Evolutionary conservation across 2,113 vertebrate species (phyloP), one percentile per base, ranked within the genome.

Genomic region (Cebus imitator): DNA sequence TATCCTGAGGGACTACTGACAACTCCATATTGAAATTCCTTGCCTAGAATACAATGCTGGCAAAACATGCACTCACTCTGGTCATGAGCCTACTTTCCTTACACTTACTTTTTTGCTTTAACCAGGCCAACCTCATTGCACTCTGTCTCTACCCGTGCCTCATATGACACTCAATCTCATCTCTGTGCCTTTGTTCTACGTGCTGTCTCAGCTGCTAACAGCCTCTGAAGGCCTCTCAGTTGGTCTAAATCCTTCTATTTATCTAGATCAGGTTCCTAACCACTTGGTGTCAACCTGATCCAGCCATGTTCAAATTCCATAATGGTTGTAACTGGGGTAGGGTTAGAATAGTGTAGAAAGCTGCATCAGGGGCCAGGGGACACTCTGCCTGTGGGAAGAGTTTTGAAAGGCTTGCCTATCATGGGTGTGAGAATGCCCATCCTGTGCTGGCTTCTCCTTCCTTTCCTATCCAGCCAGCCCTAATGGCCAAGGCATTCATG

Each of bases 371-470:
- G 6, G 27, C 68, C 20, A 84, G 30, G 58, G 37, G 32, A 70
- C 10, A 70, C 66, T 87, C 35, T 58, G 3, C 20, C 30, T 61
- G 0, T 30, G 73, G 58, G 14, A 55, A 73, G 40, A 89, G 9
- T 37, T 64, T 73, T 58, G 48, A 32, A 9, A 25, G 66, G 17
- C 8, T 86, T 78, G n/a, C 40, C 48, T 92, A 4, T 21, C 45
- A 37, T 1, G 3, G 6, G 5, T 45, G 0, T 79, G 8, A 20
- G 45, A 80, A 76, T n/a, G 2, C 11, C 25, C 4, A 8, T 40
- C 50, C 9, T 27, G 1, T 30, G 8, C 9, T 20, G 23, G 8
- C 57, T 37, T 78, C 25, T 55, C 55, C 8, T 52, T 7, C 25
- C 18, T 72, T 73, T 43, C 7, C 37, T 32, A 13, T 55, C 30